phyloP scores from a whole-genome alignment of 2,113 vertebrate species.

The Proteles cristata region DNA sequence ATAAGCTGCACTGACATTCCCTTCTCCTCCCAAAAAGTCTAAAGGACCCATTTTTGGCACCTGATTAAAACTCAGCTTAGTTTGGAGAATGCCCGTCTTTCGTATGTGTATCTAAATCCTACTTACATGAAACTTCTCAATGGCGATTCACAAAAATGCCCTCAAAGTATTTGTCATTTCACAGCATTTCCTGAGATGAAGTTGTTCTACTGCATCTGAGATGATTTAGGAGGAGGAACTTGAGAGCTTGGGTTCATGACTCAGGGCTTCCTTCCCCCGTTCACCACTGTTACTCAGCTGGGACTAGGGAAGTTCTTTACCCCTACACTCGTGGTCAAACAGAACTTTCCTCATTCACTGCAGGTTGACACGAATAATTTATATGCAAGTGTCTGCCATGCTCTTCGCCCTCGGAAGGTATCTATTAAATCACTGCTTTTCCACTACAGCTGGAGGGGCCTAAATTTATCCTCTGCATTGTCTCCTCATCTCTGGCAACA shows the following conservation, averaged over 20 bases:
- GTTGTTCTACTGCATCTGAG: background rate
- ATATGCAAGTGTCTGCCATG: background rate
- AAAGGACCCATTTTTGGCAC: background rate
- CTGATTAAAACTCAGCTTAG: background rate
- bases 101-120: background rate
- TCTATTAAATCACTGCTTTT: background rate
- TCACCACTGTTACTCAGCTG: background rate
- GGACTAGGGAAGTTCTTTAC: background rate
- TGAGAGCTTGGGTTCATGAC: background rate
- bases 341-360: background rate
- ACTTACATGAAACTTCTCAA: background rate
- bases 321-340: background rate
- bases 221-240: background rate
- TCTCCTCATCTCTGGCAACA: background rate
- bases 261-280: background rate
- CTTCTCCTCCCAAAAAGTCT: background rate
- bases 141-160: background rate
- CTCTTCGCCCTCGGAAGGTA: background rate
- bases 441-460: background rate
- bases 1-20: background rate
- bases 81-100: background rate
- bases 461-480: background rate
- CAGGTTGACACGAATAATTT: background rate
- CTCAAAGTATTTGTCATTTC: background rate
- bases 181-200: background rate